Evolutionary conservation across 2,797 vertebrate genomes (phyloP).

Genomic region (Epinephelus coioides): DNA sequence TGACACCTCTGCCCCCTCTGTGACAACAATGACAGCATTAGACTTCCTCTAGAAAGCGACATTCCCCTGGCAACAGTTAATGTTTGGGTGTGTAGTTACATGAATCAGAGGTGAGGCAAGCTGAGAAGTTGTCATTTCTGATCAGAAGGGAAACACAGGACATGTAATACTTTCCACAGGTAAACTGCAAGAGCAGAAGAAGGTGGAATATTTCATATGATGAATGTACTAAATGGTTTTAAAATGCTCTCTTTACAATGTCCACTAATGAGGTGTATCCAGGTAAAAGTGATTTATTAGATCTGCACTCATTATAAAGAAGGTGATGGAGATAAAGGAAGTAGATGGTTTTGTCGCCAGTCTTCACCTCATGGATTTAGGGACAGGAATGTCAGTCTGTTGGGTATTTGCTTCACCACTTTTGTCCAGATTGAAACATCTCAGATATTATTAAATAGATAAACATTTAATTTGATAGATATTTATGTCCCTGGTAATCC

Average conservation of each 20-base stretch:
- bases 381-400: too few species aligned
- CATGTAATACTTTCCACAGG: not conserved
- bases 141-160: not conserved
- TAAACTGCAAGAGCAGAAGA: not conserved
- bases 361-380: too few species aligned
- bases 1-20: not conserved
- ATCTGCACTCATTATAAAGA: not conserved
- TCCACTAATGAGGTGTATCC: not conserved
- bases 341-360: too few species aligned
- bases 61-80: not conserved
- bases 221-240: not conserved
- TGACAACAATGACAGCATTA: not conserved
- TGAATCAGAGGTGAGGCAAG: slow-evolving; percentile 33
- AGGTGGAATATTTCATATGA: not conserved
- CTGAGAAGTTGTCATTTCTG: not conserved
- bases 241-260: not conserved
- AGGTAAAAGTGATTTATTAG: not conserved
- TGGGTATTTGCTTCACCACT: too few species aligned
- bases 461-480: too few species aligned
- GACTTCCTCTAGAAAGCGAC: not conserved
- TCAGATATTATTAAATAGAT: too few species aligned
- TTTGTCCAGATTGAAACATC: too few species aligned
- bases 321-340: not conserved
- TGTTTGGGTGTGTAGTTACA: slow-evolving; percentile 9
- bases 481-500: too few species aligned